These are phyloP conservation scores for Drosophila fulvimacula DNA, from an alignment of 2,888 invertebrate genomes.

Conservation along the genomic window DNA sequence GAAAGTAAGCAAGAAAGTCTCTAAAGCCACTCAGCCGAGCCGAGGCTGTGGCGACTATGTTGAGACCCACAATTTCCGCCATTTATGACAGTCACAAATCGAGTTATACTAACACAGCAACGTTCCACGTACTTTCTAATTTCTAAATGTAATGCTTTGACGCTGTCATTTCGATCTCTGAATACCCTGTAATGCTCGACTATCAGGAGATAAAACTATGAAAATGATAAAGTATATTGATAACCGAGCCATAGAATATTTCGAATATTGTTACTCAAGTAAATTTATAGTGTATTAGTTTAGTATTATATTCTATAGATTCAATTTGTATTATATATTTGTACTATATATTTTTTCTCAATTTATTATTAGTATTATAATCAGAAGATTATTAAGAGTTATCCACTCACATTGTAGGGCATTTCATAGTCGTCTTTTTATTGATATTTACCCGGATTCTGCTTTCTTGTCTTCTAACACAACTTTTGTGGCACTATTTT, in stretches of 20 bases:
- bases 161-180: conserved; percentile 42
- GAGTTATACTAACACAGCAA: conserved; percentile 79
- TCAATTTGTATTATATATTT: too few relatives aligned
- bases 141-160: conserved; percentile 72
- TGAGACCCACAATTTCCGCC: conserved; percentile 82
- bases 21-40: conserved; percentile 27
- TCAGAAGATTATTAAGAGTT: too few relatives aligned
- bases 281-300: not conserved
- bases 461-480: conserved; percentile 28
- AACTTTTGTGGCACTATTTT: conserved; percentile 35
- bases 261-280: not conserved
- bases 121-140: conserved; percentile 73
- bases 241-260: not conserved
- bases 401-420: conserved; percentile 11
- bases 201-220: not conserved
- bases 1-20: conserved; percentile 76
- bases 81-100: conserved; percentile 81
- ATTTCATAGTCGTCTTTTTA: conserved; percentile 14
- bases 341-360: too few relatives aligned
- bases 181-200: conserved; percentile 49
- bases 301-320: not conserved
- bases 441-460: conserved; percentile 7
- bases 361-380: too few relatives aligned
- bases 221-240: not conserved
- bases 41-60: conserved; percentile 42